Percentiles rank a stretch among this genome's conserved stretches.
Conservation (phyloP, 2,113 vertebrate genomes). For the Acanthochromis polyacanthus region DNA sequence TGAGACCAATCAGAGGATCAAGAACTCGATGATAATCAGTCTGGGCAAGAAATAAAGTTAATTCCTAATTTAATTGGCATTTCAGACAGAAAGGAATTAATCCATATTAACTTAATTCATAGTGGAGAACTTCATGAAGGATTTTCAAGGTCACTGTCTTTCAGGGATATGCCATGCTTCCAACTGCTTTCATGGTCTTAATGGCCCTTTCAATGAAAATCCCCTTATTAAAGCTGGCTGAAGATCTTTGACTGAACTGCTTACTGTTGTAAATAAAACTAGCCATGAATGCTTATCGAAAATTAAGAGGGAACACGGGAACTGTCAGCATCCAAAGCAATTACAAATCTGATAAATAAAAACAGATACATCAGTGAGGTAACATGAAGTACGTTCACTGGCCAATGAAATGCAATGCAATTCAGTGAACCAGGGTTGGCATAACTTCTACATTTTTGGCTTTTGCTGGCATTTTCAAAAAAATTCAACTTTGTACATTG, state of each 20-base stretch:
- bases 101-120: slow-evolving; percentile 64
- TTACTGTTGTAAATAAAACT: slow-evolving; percentile 11
- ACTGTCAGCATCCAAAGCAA: slow-evolving; percentile 3
- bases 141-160: slow-evolving; percentile 59
- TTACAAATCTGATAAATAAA: neutral
- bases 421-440: no score
- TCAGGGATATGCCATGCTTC: slow-evolving; percentile 27
- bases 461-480: no score
- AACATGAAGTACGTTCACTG: neutral
- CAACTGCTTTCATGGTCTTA: slow-evolving; percentile 47
- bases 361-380: neutral
- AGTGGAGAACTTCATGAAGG: slow-evolving; percentile 47
- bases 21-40: slow-evolving; percentile 63
- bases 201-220: slow-evolving; percentile 53
- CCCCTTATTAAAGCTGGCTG: slow-evolving; percentile 47
- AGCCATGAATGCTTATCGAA: neutral
- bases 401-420: no score
- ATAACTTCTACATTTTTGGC: no score
- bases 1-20: slow-evolving; percentile 60
- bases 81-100: slow-evolving; percentile 64
- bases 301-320: neutral
- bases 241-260: slow-evolving; percentile 30
- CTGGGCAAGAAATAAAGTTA: slow-evolving; percentile 61
- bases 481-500: no score
- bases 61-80: slow-evolving; percentile 78